These are phyloP conservation scores for Danio tinwini DNA, from an alignment of 2,797 vertebrate genomes.

Conservation along the genomic window DNA sequence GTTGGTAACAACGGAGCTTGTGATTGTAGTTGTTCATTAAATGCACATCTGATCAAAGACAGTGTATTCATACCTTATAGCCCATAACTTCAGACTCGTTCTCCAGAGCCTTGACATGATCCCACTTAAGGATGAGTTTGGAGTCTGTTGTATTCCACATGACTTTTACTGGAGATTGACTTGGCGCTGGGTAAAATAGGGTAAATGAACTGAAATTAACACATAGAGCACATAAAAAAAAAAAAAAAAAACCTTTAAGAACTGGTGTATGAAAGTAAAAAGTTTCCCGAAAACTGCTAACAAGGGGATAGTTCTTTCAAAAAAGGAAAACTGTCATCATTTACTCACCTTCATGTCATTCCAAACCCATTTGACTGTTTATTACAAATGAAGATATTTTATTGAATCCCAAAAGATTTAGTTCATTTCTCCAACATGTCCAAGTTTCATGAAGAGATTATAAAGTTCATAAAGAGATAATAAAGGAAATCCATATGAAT, in stretches of 20 bases:
- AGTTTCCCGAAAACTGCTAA: not conserved
- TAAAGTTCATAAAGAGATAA: too few species aligned
- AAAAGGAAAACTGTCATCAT: not conserved
- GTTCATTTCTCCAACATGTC: too few species aligned
- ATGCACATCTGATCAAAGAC: not conserved
- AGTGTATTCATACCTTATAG: slow-evolving; percentile 85
- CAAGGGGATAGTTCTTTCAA: not conserved
- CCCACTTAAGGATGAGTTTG: slow-evolving; percentile 95
- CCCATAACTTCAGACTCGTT: slow-evolving; percentile 97
- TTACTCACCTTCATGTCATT: too few species aligned
- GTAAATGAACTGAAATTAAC: not conserved
- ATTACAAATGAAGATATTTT: not conserved
- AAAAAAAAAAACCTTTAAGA: not conserved
- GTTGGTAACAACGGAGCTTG: too few species aligned
- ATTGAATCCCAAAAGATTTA: too few species aligned
- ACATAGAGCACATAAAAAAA: not conserved
- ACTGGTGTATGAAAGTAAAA: not conserved
- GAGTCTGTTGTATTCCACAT: slow-evolving; percentile 95
- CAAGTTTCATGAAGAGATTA: too few species aligned
- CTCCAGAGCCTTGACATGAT: slow-evolving; percentile 93
- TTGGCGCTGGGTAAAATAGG: slow-evolving; percentile 80
- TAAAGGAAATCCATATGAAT: not conserved
- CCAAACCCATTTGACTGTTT: not conserved
- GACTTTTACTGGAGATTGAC: slow-evolving; percentile 93
- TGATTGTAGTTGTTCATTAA: too few species aligned